phyloP scores from a whole-genome alignment of 1,140 invertebrate species.

The Drosophila littoralis region DNA sequence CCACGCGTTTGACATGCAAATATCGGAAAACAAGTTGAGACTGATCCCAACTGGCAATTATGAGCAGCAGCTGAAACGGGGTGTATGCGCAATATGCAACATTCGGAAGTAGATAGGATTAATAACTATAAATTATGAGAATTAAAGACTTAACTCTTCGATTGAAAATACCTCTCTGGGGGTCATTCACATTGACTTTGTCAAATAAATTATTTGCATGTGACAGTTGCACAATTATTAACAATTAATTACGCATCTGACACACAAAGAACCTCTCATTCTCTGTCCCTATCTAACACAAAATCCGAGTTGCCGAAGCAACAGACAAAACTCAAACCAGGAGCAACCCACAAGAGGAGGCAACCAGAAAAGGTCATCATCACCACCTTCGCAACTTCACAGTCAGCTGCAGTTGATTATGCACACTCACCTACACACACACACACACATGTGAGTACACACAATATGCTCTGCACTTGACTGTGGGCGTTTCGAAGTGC shows the following conservation, averaged over 20 bases:
- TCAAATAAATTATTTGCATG: slow-evolving; percentile 71
- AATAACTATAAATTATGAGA: background rate
- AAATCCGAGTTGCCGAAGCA: slow-evolving; percentile 13
- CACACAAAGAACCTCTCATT: slow-evolving; percentile 23
- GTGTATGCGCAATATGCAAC: slow-evolving; percentile 43
- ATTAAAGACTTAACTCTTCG: slow-evolving; percentile 6
- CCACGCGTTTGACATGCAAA: slow-evolving; percentile 79
- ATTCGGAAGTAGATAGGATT: slow-evolving; percentile 12
- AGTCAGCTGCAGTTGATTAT: slow-evolving; percentile 35
- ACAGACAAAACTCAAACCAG: slow-evolving; percentile 21
- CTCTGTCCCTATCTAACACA: background rate
- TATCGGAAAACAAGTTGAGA: slow-evolving; percentile 54
- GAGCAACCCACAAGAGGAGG: slow-evolving; percentile 23
- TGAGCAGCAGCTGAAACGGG: slow-evolving; percentile 10
- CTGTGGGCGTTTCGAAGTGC: slow-evolving; percentile 39
- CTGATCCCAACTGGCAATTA: slow-evolving; percentile 45
- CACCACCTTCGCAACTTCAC: background rate
- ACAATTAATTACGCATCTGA: slow-evolving; percentile 72
- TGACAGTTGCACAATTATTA: slow-evolving; percentile 77
- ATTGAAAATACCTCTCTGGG: slow-evolving; percentile 11
- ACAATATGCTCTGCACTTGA: slow-evolving; percentile 19
- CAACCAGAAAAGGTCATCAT: slow-evolving; percentile 31
- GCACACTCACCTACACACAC: slow-evolving; percentile 30
- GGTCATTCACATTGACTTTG: slow-evolving; percentile 50
- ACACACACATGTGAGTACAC: slow-evolving; percentile 20